phyloP scores from a whole-genome alignment of 2,888 invertebrate species.

The Dicyrtoma fusca region DNA sequence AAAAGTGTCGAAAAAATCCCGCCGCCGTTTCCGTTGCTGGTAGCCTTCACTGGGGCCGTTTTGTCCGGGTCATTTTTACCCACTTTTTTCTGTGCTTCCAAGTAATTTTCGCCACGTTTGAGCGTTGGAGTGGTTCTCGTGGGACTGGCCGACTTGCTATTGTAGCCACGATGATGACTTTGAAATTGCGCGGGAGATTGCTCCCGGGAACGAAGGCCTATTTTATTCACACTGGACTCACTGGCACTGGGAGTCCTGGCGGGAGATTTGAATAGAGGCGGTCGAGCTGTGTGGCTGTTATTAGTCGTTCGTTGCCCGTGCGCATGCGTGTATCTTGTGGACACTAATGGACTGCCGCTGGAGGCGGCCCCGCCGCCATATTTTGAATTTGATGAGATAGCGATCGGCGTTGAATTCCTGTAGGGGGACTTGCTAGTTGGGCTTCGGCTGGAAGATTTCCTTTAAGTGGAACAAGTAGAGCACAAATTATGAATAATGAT shows the following conservation, averaged over 20 bases:
- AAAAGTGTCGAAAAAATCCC: conserved; percentile 41
- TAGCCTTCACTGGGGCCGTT: background rate
- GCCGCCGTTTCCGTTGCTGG: background rate
- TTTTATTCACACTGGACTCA: conserved; percentile 31
- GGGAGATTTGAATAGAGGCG: conserved; percentile 18
- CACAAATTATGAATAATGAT: no score
- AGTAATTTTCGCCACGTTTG: conserved; percentile 14
- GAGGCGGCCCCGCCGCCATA: no score
- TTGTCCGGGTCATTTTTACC: conserved; percentile 15
- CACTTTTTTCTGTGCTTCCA: conserved; percentile 37
- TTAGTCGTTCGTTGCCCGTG: no score
- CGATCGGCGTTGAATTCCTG: no score
- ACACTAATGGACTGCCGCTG: no score
- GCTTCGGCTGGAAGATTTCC: no score
- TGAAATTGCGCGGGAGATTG: conserved; percentile 28
- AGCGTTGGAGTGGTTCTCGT: conserved; percentile 15
- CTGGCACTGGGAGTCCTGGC: conserved; percentile 35
- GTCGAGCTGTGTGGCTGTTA: background rate
- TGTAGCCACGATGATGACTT: conserved; percentile 23
- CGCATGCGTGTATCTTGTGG: no score
- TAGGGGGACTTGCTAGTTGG: no score
- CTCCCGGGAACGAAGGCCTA: conserved; percentile 33
- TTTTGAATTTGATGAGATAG: no score
- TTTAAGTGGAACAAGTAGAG: no score
- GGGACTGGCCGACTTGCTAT: conserved; percentile 22